Conservation (phyloP, 2,797 vertebrate species). For the Oryzias sinensis region DNA sequence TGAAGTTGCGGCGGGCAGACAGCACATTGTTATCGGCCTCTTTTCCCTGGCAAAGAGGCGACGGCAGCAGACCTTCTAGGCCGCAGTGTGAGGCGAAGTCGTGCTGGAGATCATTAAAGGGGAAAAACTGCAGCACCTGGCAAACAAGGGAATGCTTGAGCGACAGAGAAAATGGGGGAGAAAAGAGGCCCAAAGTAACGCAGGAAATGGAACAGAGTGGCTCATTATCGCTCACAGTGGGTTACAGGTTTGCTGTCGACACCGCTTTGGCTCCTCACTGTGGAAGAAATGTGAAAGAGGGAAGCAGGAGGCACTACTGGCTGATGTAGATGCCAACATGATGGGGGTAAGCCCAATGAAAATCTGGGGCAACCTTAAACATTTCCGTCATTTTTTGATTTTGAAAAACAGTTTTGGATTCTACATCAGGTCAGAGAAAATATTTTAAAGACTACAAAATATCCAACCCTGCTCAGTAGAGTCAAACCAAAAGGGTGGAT, state of each 20-base stretch:
- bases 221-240: constrained; percentile 51
- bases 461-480: constrained; percentile 28
- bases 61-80: constrained; percentile 44
- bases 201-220: constrained; percentile 38
- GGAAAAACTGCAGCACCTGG: constrained; percentile 45
- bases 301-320: constrained; percentile 3
- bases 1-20: constrained; percentile 56
- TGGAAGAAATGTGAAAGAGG: constrained; percentile 4
- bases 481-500: constrained; percentile 32
- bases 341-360: constrained; percentile 15
- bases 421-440: constrained; percentile 3
- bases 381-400: not conserved
- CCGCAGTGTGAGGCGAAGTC: constrained; percentile 30
- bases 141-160: constrained; percentile 26
- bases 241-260: constrained; percentile 28
- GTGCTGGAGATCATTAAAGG: constrained; percentile 58
- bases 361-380: constrained; percentile 4
- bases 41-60: constrained; percentile 52
- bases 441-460: constrained; percentile 28
- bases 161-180: constrained; percentile 37
- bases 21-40: constrained; percentile 72
- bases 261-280: constrained; percentile 12
- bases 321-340: constrained; percentile 28
- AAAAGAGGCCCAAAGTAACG: constrained; percentile 7
- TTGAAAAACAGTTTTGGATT: constrained; percentile 9